Percentiles rank a stretch among this genome's conserved stretches.
Evolutionary conservation across 2,888 invertebrate species (phyloP).

Genomic region (Noctua pronuba): DNA sequence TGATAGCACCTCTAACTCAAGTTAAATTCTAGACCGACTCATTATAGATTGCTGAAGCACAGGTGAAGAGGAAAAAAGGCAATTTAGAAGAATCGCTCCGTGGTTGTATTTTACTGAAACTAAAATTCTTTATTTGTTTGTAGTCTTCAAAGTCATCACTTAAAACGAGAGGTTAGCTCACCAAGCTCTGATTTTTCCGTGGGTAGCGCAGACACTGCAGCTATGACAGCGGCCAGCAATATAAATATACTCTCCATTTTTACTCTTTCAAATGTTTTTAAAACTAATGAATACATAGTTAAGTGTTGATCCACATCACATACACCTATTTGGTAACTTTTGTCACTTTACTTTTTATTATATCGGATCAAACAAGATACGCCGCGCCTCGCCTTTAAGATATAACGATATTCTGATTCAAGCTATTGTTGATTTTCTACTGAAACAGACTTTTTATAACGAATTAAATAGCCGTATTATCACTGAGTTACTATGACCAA

Average conservation of each 20-base stretch:
- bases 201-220: slow-evolving; percentile 67
- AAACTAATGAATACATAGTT: background rate
- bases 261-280: background rate
- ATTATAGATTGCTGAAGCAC: background rate
- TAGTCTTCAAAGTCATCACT: slow-evolving; percentile 85
- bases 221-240: slow-evolving; percentile 65
- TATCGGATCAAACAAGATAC: slow-evolving; percentile 26
- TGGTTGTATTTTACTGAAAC: background rate
- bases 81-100: background rate
- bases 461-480: background rate
- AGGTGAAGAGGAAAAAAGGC: background rate
- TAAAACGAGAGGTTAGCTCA: slow-evolving; percentile 76
- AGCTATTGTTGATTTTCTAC: slow-evolving; percentile 11
- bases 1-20: background rate
- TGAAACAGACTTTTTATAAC: slow-evolving; percentile 3
- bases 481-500: background rate
- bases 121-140: background rate
- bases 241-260: slow-evolving; percentile 53
- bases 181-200: slow-evolving; percentile 77
- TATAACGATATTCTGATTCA: slow-evolving; percentile 19
- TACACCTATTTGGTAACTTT: background rate
- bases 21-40: background rate
- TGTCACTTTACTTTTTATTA: background rate
- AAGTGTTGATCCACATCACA: background rate
- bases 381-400: background rate